Evolutionary conservation across 2,113 vertebrate genomes (phyloP), one percentile per base, ranked within the genome.

Genomic region (Pandion haliaetus): DNA sequence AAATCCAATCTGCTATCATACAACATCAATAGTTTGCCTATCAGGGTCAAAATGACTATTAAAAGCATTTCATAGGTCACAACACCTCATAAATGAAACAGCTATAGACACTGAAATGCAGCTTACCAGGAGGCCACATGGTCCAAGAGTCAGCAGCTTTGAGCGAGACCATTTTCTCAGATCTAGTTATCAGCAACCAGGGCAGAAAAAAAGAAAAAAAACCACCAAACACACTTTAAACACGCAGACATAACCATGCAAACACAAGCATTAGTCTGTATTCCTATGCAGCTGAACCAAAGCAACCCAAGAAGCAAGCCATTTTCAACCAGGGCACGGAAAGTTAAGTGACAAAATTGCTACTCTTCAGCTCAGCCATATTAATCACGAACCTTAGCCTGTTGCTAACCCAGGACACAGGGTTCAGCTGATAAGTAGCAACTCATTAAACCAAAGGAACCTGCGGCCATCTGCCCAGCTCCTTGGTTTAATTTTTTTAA

Each of bases 271-370:
- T 32, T 55, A 18, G 20, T 6, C 7, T 45, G 9, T 28, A 4
- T 20, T 38, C n/a, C 20, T 34, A 7, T 1, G 2, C 25, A 61
- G 47, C n/a, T n/a, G 55, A 82, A 44, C 31, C 1, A 1, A 34
- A 1, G 5, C 42, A 50, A 54, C 24, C 21, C 3, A 5, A 36
- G 65, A 66, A 54, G 12, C 24, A 57, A 49, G 9, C 3, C 3
- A 5, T 10, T 31, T 62, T 36, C 47, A 70, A 16, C 15, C 20
- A 66, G 12, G 5, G n/a, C 26, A 10, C 0, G 0, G 32, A 15
- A 86, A 67, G 7, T 5, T 10, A 21, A 15, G 29, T 5, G 17
- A 40, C 5, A 24, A 62, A 52, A 31, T 2, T 49, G n/a, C 28
- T 40, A 2, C 38, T 66, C 49, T 9, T 40, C 67, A 82, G 31